Base-by-base conservation (phyloP, 2,888 invertebrate genomes). In the Margaritifera margaritifera region DNA sequence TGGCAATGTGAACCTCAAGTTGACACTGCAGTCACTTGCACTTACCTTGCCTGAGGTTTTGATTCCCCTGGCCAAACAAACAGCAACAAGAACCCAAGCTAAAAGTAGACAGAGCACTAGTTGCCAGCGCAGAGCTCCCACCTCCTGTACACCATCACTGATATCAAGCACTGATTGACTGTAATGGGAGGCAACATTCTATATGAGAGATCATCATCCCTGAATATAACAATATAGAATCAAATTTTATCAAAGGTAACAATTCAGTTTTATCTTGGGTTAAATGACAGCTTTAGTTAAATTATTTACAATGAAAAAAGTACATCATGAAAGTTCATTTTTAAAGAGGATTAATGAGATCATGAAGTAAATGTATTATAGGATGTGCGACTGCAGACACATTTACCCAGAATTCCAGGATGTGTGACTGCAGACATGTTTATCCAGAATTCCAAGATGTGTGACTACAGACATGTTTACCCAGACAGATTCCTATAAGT, bases 21-120 rank as follows among this genome's bases (percentile, higher is more conserved):
- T 2, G 11, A 42, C 42, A 42, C 11, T n/a, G 15, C 11, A 42
- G 11, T 42, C 15, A 52, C 42, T 18, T 22, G 20, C 18, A 67
- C 77, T 71, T 75, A 88, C 89, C 83, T 89, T 90, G 65, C 89
- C 89, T 58, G 87, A 86, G 11, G 87, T 86, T 74, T 89, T 89
- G 67, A 90, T 87, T 24, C 90, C 90, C 66, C 85, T 86, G 51
- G 85, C 80, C 4, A 90, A 82, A 77, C 88, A 88, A 50, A 87
- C 61, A 53, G 83, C 82, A 8, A 90, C 88, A 4, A 90, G 71
- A 0, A 84, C 58, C 95, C 95, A 96, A 68, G 95, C 94, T 66
- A 93, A 91, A 2, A 95, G 91, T 19, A 96, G 91, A 87, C 94
- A 95, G 5, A 93, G 90, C 5, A 94, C 95, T 90, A 96, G 92